These are phyloP conservation scores for Spilosoma lubricipeda DNA, from an alignment of 2,888 invertebrate genomes.

Conservation along the genomic window DNA sequence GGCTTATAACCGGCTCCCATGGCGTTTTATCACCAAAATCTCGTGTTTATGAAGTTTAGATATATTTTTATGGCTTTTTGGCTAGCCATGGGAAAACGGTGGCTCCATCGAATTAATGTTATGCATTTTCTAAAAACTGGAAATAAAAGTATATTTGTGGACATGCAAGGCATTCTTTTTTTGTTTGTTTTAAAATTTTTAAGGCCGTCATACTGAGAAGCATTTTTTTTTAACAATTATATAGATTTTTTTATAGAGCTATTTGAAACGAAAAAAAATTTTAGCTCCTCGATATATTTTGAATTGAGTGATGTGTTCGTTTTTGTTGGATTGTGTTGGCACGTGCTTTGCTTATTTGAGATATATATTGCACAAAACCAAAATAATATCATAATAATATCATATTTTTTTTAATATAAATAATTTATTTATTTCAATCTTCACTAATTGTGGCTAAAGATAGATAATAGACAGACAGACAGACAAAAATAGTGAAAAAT, in stretches of 20 bases:
- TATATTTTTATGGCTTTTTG: conserved; percentile 53
- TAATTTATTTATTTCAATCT: too few relatives aligned
- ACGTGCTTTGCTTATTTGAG: neutral
- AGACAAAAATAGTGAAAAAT: too few relatives aligned
- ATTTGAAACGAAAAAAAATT: neutral
- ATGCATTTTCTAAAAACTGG: conserved; percentile 10
- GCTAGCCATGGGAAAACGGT: conserved; percentile 56
- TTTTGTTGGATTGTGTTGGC: neutral
- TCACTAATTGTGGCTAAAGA: too few relatives aligned
- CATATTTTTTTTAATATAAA: too few relatives aligned
- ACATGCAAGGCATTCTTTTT: conserved; percentile 14
- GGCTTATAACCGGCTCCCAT: conserved; percentile 55
- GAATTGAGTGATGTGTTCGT: neutral
- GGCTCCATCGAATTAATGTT: conserved; percentile 54
- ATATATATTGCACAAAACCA: too few relatives aligned
- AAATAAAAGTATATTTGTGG: neutral
- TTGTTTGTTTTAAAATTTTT: neutral
- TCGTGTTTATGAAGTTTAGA: conserved; percentile 61
- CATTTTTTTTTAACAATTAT: conserved; percentile 10
- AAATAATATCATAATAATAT: too few relatives aligned
- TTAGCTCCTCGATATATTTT: neutral
- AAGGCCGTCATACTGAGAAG: conserved; percentile 15
- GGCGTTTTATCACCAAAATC: conserved; percentile 60
- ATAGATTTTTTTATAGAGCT: neutral
- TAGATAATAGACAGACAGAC: too few relatives aligned